Percentiles rank a stretch among this genome's conserved stretches.
phyloP scores from a whole-genome alignment of 1,140 invertebrate genomes.

The Anastrepha ludens region DNA sequence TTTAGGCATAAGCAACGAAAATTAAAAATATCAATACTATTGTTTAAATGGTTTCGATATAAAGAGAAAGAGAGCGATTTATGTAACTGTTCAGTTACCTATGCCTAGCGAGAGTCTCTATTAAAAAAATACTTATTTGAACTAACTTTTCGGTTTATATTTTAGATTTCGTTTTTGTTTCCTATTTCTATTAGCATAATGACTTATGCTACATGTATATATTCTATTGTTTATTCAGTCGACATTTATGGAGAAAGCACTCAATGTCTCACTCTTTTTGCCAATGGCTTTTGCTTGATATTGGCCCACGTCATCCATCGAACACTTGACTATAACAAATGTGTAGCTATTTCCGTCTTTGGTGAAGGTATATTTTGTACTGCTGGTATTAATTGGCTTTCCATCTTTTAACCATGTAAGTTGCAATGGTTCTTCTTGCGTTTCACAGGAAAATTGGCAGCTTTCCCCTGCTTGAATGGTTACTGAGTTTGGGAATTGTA shows the following conservation, averaged over 20 bases:
- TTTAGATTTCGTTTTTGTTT: neutral
- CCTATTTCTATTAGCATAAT: neutral
- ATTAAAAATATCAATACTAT: neutral
- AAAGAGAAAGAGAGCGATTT: slow-evolving; percentile 4
- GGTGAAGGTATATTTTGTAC: slow-evolving; percentile 86
- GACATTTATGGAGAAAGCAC: slow-evolving; percentile 92
- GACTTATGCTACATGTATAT: neutral
- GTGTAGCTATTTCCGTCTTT: slow-evolving; percentile 85
- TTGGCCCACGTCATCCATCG: slow-evolving; percentile 89
- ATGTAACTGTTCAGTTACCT: neutral
- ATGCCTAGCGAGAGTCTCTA: neutral
- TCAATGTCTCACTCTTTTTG: slow-evolving; percentile 86
- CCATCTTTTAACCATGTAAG: slow-evolving; percentile 93
- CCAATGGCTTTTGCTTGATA: slow-evolving; percentile 91
- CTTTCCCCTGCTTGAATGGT: slow-evolving; percentile 88
- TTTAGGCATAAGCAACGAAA: neutral
- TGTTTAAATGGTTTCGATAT: neutral
- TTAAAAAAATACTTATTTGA: slow-evolving; percentile 43
- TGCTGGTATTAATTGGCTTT: slow-evolving; percentile 86
- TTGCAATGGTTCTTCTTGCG: slow-evolving; percentile 76
- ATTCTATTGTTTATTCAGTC: slow-evolving; percentile 5
- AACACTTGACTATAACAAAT: slow-evolving; percentile 85
- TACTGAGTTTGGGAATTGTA: slow-evolving; percentile 91
- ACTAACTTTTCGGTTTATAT: neutral
- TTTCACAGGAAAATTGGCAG: slow-evolving; percentile 80